Conservation (phyloP, 1,140 invertebrate genomes). For the Chionoecetes opilio region DNA sequence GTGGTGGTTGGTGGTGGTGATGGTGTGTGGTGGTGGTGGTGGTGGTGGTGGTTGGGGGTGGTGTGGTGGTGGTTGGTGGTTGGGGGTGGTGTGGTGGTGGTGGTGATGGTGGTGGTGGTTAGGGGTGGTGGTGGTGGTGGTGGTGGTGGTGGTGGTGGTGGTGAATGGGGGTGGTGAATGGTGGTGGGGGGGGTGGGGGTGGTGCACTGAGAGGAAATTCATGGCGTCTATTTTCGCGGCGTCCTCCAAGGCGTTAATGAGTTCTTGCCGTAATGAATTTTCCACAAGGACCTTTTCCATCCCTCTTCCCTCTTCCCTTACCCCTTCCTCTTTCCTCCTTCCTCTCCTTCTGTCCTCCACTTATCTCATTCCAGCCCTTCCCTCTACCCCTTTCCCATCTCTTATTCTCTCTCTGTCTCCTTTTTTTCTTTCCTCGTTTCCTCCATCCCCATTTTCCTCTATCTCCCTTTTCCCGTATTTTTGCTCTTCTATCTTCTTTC, state of each 20-base stretch:
- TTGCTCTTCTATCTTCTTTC: background rate
- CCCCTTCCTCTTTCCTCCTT: background rate
- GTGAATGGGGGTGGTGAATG: background rate
- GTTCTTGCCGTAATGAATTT: conserved; percentile 29
- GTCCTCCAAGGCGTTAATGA: background rate
- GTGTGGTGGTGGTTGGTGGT: background rate
- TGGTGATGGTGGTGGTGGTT: background rate
- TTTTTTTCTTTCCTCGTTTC: background rate
- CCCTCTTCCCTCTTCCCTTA: background rate
- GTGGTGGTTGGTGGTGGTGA: background rate
- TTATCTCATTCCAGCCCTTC: background rate
- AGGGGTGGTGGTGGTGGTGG: background rate
- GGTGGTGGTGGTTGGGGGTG: background rate
- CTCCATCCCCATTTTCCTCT: background rate
- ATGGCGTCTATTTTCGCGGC: background rate
- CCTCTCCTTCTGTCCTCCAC: background rate
- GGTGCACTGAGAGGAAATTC: background rate
- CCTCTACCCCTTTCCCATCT: background rate
- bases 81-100: background rate
- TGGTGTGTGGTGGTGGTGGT: no score
- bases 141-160: background rate
- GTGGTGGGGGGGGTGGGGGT: background rate
- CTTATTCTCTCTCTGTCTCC: background rate
- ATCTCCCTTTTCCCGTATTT: background rate
- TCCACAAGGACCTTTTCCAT: background rate